Evolutionary conservation across 2,113 vertebrate genomes (phyloP), one percentile per base, ranked within the genome.

Genomic region (Marmota monax): DNA sequence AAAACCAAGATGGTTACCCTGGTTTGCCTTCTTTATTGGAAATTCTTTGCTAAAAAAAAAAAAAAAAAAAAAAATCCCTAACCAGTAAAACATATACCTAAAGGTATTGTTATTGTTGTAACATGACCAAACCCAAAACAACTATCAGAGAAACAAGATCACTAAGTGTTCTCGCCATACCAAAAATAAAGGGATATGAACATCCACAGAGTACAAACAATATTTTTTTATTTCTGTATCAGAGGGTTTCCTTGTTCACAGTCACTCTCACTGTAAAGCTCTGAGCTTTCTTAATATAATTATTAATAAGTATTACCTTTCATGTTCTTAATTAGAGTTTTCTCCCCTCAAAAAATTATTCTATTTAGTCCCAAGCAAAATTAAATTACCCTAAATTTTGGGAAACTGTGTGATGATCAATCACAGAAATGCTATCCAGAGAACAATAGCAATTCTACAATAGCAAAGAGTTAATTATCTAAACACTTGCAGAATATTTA

Each of bases 291-390:
- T 96, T 95, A 96, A 93, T 78, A 20, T n/a, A 80, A 37, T 77
- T 7, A n/a, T 74, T 97, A 97, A 94, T 20, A 97, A 95, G 72
- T 4, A 9, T 13, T 97, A 87, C 12, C 32, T 89, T 86, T 77
- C 2, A 67, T 20, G 94, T 65, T 73, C 76, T 87, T 92, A 82
- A 37, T 20, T 83, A 77, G 29, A 85, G 23, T 61, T 96, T 76
- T 94, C 7, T 73, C 84, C 42, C 94, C 45, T 88, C 5, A 88
- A 84, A 79, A 86, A 90, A 78, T 29, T 90, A 23, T 84, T 95
- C 32, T 86, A 10, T 90, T 95, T 97, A 86, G 88, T 97, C 20
- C 78, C 94, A 89, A 93, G 74, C 32, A 97, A 98, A 97, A 97
- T 92, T 85, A 88, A 96, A 97, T 97, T 58, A 97, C 37, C 10